Evolutionary conservation across 2,797 vertebrate genomes (phyloP).

Genomic region (Coranthus polyacanthus): DNA sequence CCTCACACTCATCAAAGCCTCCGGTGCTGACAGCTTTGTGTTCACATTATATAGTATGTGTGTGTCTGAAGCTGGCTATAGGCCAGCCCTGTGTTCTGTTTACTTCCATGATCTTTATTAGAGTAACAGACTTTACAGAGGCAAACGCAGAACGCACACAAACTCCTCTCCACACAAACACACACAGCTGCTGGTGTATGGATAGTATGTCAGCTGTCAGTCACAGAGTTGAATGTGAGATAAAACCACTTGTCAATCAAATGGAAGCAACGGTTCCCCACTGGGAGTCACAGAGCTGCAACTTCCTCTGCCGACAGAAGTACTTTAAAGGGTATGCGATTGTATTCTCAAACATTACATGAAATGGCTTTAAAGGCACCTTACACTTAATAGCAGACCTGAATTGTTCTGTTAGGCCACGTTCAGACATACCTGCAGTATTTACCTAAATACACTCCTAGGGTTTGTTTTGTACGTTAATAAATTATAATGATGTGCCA

Average conservation of each 20-base stretch:
- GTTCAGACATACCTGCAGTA: too few relatives aligned
- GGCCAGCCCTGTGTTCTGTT: neutral
- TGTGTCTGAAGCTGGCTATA: neutral
- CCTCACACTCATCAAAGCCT: constrained; percentile 21
- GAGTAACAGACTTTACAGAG: constrained; percentile 1
- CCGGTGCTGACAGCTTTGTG: constrained; percentile 10
- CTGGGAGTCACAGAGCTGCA: neutral
- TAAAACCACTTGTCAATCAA: constrained; percentile 33
- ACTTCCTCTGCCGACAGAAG: too few relatives aligned
- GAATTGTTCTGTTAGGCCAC: too few relatives aligned
- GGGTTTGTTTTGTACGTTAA: too few relatives aligned
- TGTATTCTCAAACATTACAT: too few relatives aligned
- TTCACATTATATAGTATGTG: neutral
- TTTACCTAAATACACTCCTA: too few relatives aligned
- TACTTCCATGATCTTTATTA: constrained; percentile 18
- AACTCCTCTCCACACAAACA: neutral
- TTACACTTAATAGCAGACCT: too few relatives aligned
- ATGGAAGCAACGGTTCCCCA: neutral
- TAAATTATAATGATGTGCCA: too few relatives aligned
- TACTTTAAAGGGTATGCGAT: too few relatives aligned
- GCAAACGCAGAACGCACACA: neutral
- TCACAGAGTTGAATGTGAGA: constrained; percentile 16
- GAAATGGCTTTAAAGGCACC: too few relatives aligned
- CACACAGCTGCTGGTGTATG: constrained; percentile 11
- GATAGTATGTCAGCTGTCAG: constrained; percentile 47